These are phyloP conservation scores for Epinephelus malabaricus DNA, from an alignment of 2,797 vertebrate species.

Conservation along the genomic window DNA sequence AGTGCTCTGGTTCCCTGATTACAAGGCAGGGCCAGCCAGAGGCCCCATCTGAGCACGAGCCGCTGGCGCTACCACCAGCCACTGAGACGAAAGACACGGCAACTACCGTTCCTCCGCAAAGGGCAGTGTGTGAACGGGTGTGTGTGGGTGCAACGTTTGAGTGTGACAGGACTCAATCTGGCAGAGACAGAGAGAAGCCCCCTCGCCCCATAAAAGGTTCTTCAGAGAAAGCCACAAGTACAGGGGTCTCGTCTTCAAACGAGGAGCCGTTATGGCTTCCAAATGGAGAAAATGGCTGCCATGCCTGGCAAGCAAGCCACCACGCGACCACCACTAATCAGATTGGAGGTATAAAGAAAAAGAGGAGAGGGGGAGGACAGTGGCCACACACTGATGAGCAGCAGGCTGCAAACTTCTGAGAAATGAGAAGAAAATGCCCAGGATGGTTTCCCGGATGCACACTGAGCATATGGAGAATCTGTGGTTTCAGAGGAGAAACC, in stretches of 20 bases:
- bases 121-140: conserved; percentile 22
- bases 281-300: conserved; percentile 87
- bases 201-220: conserved; percentile 80
- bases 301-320: conserved; percentile 76
- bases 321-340: conserved; percentile 78
- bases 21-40: conserved; percentile 84
- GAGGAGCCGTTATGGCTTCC: conserved; percentile 82
- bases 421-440: conserved; percentile 58
- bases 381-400: conserved; percentile 78
- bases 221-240: conserved; percentile 87
- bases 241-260: conserved; percentile 88
- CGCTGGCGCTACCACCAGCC: conserved; percentile 80
- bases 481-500: conserved; percentile 44
- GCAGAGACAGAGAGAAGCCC: conserved; percentile 84
- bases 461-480: conserved; percentile 43
- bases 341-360: conserved; percentile 74
- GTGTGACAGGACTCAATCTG: conserved; percentile 76
- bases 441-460: conserved; percentile 45
- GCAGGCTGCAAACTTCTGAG: conserved; percentile 50
- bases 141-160: conserved; percentile 42
- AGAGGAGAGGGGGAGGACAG: conserved; percentile 52
- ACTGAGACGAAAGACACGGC: conserved; percentile 74
- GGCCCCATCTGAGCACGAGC: conserved; percentile 82
- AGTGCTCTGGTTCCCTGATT: conserved; percentile 85
- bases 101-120: conserved; percentile 72